phyloP scores from a whole-genome alignment of 2,888 invertebrate genomes.

The Smittia aterrima region DNA sequence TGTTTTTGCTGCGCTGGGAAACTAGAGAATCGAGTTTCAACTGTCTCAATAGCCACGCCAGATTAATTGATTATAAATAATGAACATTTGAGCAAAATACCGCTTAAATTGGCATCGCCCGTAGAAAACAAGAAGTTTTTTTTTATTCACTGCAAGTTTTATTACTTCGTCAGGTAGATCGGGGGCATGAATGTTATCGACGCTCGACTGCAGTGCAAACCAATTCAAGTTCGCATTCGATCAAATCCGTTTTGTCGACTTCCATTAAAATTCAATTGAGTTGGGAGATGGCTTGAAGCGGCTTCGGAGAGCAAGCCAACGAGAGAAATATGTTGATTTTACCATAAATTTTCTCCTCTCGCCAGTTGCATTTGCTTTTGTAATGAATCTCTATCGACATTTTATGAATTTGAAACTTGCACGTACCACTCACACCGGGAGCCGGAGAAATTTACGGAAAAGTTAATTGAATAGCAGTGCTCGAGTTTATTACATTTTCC shows the following conservation, averaged over 20 bases:
- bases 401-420: not conserved
- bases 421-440: not conserved
- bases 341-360: not conserved
- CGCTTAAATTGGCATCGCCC: constrained; percentile 21
- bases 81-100: constrained; percentile 30
- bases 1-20: not conserved
- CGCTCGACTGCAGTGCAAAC: not conserved
- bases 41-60: constrained; percentile 13
- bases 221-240: not conserved
- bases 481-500: constrained; percentile 14
- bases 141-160: not conserved
- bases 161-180: too few species aligned
- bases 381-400: not conserved
- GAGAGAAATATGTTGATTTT: constrained; percentile 30
- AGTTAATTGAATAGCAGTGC: constrained; percentile 23
- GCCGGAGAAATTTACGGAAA: constrained; percentile 21
- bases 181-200: not conserved
- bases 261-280: constrained; percentile 34
- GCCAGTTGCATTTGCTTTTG: not conserved
- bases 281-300: not conserved
- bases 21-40: not conserved
- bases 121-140: constrained; percentile 30
- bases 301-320: not conserved
- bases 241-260: constrained; percentile 28
- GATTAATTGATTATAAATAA: constrained; percentile 41